phyloP scores from a whole-genome alignment of 2,113 vertebrate species.

The Nothobranchius furzeri region DNA sequence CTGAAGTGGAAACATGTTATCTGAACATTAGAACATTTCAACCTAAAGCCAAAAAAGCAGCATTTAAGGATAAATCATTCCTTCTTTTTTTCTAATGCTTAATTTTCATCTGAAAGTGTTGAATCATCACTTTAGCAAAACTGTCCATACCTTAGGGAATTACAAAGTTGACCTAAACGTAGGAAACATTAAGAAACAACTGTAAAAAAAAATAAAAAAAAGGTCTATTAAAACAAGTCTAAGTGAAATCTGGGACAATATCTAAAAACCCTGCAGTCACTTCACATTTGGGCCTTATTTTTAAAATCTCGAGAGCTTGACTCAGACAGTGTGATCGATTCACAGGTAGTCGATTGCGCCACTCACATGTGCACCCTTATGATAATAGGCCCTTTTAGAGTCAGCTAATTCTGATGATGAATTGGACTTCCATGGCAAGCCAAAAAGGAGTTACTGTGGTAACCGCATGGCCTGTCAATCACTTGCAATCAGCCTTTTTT shows the following conservation, averaged over 20 bases:
- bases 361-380: constrained; percentile 68
- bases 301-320: constrained; percentile 53
- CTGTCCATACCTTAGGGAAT: neutral
- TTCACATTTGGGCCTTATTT: constrained; percentile 33
- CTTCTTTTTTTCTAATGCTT: too few relatives aligned
- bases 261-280: constrained; percentile 27
- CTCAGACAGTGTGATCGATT: constrained; percentile 68
- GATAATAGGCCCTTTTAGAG: constrained; percentile 76
- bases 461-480: constrained; percentile 82
- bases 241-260: constrained; percentile 10
- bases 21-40: too few relatives aligned
- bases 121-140: constrained; percentile 26
- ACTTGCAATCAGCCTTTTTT: constrained; percentile 82
- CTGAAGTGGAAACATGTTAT: too few relatives aligned
- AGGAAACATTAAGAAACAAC: neutral
- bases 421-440: constrained; percentile 78
- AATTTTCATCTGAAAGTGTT: constrained; percentile 5
- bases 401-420: constrained; percentile 80
- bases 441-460: constrained; percentile 81
- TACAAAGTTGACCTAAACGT: neutral
- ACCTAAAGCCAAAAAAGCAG: too few relatives aligned
- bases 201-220: constrained; percentile 7
- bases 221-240: constrained; percentile 10
- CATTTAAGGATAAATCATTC: neutral
- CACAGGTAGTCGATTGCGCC: constrained; percentile 63